Evolutionary conservation across 2,888 invertebrate genomes (phyloP).

Genomic region (Spodoptera exigua): DNA sequence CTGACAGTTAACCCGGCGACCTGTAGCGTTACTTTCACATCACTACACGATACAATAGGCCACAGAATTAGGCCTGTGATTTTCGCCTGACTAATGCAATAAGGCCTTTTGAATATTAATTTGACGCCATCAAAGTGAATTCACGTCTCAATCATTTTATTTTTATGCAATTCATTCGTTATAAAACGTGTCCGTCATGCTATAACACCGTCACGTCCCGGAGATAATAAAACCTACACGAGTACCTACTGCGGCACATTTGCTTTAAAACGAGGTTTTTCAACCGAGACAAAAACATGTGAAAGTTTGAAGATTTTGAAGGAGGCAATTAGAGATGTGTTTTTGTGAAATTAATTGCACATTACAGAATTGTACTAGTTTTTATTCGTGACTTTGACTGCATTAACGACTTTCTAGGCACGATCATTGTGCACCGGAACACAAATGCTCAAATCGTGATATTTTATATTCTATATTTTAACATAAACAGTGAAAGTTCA

Average conservation of each 20-base stretch:
- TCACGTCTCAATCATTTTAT: conserved; percentile 68
- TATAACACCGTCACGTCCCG: conserved; percentile 48
- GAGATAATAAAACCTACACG: conserved; percentile 19
- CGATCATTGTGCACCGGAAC: conserved; percentile 56
- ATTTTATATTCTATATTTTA: conserved; percentile 60
- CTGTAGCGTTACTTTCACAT: conserved; percentile 74
- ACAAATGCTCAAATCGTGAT: conserved; percentile 60
- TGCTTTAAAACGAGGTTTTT: conserved; percentile 36
- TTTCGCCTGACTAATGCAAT: conserved; percentile 27
- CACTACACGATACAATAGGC: conserved; percentile 64
- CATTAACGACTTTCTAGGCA: conserved; percentile 58
- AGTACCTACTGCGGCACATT: conserved; percentile 24
- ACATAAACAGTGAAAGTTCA: conserved; percentile 59
- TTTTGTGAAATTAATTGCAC: conserved; percentile 56
- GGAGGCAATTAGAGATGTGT: conserved; percentile 46
- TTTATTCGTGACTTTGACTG: conserved; percentile 59
- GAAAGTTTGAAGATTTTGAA: conserved; percentile 49
- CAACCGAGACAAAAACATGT: conserved; percentile 43
- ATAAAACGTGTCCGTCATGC: conserved; percentile 45
- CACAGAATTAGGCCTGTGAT: conserved; percentile 64
- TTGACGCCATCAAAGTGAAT: conserved; percentile 57
- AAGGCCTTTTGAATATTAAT: conserved; percentile 67
- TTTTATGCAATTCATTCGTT: conserved; percentile 67
- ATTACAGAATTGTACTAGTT: conserved; percentile 55
- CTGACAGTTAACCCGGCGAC: conserved; percentile 77